A percentile compares a stretch with the other conserved stretches of the same genome.
Evolutionary conservation across 2,888 invertebrate genomes (phyloP).

Genomic region (Alitta virens): DNA sequence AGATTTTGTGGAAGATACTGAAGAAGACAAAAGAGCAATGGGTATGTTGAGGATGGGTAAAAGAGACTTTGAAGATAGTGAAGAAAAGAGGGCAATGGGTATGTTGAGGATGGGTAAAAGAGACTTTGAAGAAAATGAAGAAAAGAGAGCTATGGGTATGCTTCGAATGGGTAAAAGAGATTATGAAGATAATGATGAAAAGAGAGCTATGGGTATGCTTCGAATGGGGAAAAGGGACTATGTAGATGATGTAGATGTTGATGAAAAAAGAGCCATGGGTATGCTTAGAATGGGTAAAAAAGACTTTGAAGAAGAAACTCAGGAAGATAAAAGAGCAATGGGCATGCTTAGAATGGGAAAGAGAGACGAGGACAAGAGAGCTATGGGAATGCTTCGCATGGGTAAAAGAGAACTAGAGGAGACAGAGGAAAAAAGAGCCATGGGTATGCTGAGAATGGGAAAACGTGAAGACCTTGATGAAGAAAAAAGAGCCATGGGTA

Average conservation of each 20-base stretch:
- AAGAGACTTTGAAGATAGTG: constrained; percentile 5
- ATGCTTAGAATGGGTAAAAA: constrained; percentile 42
- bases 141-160: constrained; percentile 27
- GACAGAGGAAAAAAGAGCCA: constrained; percentile 22
- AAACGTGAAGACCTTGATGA: constrained; percentile 20
- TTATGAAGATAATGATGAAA: too few relatives aligned
- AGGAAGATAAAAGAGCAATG: constrained; percentile 23
- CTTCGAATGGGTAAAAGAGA: constrained; percentile 29
- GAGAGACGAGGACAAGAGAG: constrained; percentile 29
- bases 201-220: constrained; percentile 15
- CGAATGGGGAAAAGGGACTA: constrained; percentile 17
- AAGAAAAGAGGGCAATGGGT: constrained; percentile 39
- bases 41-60: constrained; percentile 21
- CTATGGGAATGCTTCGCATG: constrained; percentile 29
- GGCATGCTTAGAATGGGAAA: constrained; percentile 31
- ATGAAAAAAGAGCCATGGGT: constrained; percentile 40
- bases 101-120: constrained; percentile 42
- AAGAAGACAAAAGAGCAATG: constrained; percentile 7
- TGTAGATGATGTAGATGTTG: background rate
- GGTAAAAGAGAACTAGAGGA: constrained; percentile 21
- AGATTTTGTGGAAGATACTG: background rate
- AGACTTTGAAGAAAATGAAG: constrained; percentile 10
- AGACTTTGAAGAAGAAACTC: background rate
- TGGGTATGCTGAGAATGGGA: constrained; percentile 30
- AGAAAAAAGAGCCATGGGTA: constrained; percentile 10